Evolutionary conservation across 2,113 vertebrate genomes (phyloP), one percentile per base, ranked within the genome.

Genomic region (Carollia perspicillata): DNA sequence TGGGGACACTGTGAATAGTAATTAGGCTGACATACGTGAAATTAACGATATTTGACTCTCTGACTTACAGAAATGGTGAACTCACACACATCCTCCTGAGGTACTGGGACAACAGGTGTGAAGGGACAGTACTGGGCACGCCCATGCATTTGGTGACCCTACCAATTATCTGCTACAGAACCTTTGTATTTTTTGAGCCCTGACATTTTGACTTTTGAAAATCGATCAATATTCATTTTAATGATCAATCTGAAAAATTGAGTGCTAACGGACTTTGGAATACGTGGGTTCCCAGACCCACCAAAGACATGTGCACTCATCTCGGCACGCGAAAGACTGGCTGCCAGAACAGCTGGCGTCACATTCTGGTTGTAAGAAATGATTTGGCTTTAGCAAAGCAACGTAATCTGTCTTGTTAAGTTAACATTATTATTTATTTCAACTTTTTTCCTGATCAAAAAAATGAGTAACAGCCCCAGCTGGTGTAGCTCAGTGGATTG

Each of bases 331-430:
- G n/a, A n/a, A n/a, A 16, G 16, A 42, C 4, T 44, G 17, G 30
- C 58, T 10, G 1, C 28, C 20, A 28, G 7, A 37, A 51, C 42
- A 40, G 47, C 86, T 37, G 44, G 51, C 0, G 0, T 53, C 78
- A n/a, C 5, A 23, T 8, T 72, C 10, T 4, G 35, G 49, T 28
- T 10, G 51, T 30, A 55, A 65, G 17, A 9, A 55, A 35, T 58
- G 22, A 68, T 75, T 49, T 40, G 26, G 20, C 69, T 94, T 89
- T 28, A 75, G 85, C 20, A 89, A 86, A 66, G 77, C 33, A 77
- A 1, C 23, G 42, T 49, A 33, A 40, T 55, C 33, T 8, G 66
- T 78, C 94, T 94, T 63, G 33, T 11, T 78, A 85, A 81, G 26
- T 33, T 51, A 68, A 42, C 17, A 78, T 8, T 49, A 16, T 37